Evolutionary conservation across 2,888 invertebrate species (phyloP), one percentile per base, ranked within the genome.

Genomic region (Schrankia costaestrigalis): DNA sequence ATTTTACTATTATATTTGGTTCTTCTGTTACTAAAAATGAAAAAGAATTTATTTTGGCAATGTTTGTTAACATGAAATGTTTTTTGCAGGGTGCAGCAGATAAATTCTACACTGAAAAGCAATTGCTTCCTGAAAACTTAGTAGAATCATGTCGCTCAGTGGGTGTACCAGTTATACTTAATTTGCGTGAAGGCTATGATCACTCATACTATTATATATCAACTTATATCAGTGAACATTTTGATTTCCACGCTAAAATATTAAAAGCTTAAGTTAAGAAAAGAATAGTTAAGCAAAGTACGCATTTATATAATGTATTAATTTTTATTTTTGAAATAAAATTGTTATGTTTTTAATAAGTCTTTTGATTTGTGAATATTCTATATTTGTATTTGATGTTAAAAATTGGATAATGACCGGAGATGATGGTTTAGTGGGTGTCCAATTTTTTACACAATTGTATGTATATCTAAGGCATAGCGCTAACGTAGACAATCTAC

Each of bases 161-260:
- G 9, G 91, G 92, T 32, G 85, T 96, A 10, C 92, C 93, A 8
- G 89, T 93, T 0, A 90, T 93, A 31, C 84, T 93, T 9, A 92
- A 94, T 52, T 85, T 92, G 64, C 90, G 95, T 6, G 93, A 94
- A 48, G 97, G 94, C 9, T 99, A 98, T 70, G 97, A 99, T 75
- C 99, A 99, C 81, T 93, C 96, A 26, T 99, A 98, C 70, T 98
- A 92, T 69, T 98, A 96, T 70, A 94, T 99, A 48, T 89, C 97
- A 0, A 91, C 96, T 0, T 99, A 96, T 76, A 93, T 99, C 31
- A 95, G 92, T 23, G 97, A 99, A 69, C 99, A 99, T 71, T 91
- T 99, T 41, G 91, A 91, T 36, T 96, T 97, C 78, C 99, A 99
- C 77, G 91, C 94, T 2, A 93, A 94, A 67, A 91, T 92, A 71